These are phyloP conservation scores for Hapalemur alaotrensis DNA, from an alignment of 2,797 vertebrate genomes.

Conservation along the genomic window DNA sequence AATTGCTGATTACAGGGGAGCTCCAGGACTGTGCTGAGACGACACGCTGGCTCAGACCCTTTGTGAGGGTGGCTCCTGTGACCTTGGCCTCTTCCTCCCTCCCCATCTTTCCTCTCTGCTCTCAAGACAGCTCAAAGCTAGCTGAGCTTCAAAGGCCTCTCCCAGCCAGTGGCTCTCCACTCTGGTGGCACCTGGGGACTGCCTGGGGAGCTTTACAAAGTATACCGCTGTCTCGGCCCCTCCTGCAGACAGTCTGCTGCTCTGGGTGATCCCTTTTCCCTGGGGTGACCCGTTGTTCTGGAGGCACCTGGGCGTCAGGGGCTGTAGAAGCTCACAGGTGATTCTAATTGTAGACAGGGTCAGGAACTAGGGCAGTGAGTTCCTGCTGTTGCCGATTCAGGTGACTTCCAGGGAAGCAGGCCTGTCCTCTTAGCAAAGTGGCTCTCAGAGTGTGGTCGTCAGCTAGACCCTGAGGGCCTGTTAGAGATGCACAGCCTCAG, in stretches of 20 bases:
- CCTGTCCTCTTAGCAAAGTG: background rate
- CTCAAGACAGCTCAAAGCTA: background rate
- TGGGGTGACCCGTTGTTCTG: background rate
- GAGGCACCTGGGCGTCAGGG: background rate
- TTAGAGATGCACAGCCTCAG: background rate
- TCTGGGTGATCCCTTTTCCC: background rate
- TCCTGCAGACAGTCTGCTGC: background rate
- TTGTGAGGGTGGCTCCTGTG: background rate
- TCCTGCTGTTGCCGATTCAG: background rate
- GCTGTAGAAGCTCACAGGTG: background rate
- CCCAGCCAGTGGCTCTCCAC: background rate
- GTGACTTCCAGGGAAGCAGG: background rate
- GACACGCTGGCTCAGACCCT: background rate
- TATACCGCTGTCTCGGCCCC: background rate
- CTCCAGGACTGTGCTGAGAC: background rate
- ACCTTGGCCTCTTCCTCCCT: background rate
- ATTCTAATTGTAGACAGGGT: background rate
- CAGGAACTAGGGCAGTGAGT: background rate
- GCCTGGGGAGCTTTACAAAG: background rate
- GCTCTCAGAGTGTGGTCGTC: background rate
- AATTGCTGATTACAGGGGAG: too few relatives aligned
- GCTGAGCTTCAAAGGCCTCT: background rate
- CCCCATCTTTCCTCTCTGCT: background rate
- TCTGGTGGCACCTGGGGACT: background rate
- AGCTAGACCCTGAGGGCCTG: background rate